These are phyloP conservation scores for Columba livia DNA, from an alignment of 2,113 vertebrate species.

Conservation along the genomic window DNA sequence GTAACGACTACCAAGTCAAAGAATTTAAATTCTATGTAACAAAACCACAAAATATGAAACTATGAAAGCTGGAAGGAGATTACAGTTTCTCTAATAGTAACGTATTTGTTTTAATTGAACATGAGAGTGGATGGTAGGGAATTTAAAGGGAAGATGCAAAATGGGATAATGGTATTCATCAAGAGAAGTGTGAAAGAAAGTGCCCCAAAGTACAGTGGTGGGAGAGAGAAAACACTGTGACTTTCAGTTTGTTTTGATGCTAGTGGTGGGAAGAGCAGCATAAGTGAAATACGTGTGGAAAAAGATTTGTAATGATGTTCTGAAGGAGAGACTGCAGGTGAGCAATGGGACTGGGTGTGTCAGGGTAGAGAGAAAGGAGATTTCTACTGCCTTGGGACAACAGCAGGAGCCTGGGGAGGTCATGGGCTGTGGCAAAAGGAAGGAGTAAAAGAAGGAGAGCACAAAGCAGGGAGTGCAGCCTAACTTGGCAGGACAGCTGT, in stretches of 20 bases:
- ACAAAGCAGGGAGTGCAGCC: background rate
- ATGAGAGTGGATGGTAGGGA: background rate
- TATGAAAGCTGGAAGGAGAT: background rate
- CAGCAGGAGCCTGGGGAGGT: background rate
- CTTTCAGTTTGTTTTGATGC: background rate
- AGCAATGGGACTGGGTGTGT: background rate
- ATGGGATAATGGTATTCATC: background rate
- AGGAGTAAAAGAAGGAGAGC: background rate
- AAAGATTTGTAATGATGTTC: background rate
- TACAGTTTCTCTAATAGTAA: background rate
- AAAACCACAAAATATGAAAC: background rate
- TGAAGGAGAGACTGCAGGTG: background rate
- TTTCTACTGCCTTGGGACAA: background rate
- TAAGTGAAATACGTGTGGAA: background rate
- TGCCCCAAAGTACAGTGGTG: background rate
- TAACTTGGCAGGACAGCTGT: rapidly evolving
- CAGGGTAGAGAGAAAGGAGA: background rate
- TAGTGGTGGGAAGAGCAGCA: background rate
- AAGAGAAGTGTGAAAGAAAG: background rate
- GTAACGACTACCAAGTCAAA: background rate
- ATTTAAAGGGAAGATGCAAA: background rate
- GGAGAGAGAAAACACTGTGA: background rate
- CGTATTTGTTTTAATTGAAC: background rate
- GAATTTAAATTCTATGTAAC: background rate
- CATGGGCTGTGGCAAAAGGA: background rate